These are phyloP conservation scores for Odobenus rosmarus DNA, from an alignment of 2,113 vertebrate species.

Conservation along the genomic window DNA sequence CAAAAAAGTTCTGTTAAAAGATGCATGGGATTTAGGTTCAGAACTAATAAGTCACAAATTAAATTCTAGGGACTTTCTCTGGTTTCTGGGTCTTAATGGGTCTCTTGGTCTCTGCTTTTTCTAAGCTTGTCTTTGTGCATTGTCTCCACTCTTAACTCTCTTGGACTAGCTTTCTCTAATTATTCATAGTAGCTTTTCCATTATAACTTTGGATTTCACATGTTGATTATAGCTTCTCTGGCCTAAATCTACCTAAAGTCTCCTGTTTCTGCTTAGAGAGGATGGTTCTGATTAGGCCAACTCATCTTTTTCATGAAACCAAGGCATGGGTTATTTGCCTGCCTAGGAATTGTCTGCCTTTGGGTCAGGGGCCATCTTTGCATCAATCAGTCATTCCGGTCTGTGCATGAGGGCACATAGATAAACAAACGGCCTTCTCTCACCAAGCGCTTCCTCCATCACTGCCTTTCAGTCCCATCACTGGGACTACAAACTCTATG, in stretches of 20 bases:
- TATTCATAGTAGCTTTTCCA: not conserved
- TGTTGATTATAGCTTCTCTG: not conserved
- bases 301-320: constrained; percentile 5
- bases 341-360: not conserved
- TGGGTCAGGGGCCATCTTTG: not conserved
- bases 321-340: not conserved
- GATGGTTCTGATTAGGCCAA: not conserved
- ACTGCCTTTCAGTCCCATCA: not conserved
- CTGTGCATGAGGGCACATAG: not conserved
- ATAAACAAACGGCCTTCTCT: not conserved
- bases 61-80: not conserved
- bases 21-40: not conserved
- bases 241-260: not conserved
- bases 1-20: not conserved
- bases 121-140: not conserved
- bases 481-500: not conserved
- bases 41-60: not conserved
- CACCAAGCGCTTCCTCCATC: not conserved
- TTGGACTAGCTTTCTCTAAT: not conserved
- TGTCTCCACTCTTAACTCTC: not conserved
- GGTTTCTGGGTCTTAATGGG: not conserved
- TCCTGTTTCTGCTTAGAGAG: not conserved
- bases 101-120: not conserved
- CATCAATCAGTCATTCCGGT: not conserved
- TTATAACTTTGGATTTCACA: not conserved